Conservation (phyloP, 2,797 vertebrate genomes). For the Euphonia xanthogaster region DNA sequence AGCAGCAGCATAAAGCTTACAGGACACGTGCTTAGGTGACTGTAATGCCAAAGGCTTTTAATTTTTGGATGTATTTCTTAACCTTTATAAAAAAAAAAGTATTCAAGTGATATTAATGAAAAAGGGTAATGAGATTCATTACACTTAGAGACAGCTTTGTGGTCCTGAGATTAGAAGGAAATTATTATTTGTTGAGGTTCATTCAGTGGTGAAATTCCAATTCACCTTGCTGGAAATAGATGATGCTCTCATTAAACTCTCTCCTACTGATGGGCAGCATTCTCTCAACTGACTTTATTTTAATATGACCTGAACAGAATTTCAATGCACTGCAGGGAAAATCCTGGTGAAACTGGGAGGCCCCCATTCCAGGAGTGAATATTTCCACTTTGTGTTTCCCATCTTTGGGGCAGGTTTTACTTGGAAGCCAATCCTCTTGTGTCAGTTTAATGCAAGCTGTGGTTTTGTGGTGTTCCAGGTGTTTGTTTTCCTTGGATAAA, state of each 20-base stretch:
- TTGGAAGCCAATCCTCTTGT: background rate
- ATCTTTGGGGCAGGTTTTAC: background rate
- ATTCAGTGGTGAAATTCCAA: slow-evolving; percentile 26
- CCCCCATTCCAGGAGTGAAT: rapidly evolving
- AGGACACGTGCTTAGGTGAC: background rate
- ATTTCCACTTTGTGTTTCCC: background rate
- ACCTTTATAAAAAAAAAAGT: background rate
- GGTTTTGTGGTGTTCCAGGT: background rate
- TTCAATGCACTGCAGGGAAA: background rate
- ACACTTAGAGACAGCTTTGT: background rate
- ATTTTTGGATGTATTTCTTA: background rate
- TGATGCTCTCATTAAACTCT: background rate
- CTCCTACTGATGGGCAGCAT: background rate
- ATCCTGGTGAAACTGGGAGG: background rate
- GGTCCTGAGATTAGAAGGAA: background rate
- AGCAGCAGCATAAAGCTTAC: background rate
- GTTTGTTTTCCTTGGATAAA: background rate
- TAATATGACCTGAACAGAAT: background rate
- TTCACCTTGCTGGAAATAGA: background rate
- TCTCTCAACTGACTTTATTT: background rate
- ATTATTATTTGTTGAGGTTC: background rate
- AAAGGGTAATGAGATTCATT: slow-evolving; percentile 31
- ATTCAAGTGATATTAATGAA: background rate
- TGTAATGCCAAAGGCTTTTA: background rate
- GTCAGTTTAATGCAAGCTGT: background rate